These are phyloP conservation scores for Neoscelio sp. DNA, from an alignment of 2,888 invertebrate species.

Conservation along the genomic window DNA sequence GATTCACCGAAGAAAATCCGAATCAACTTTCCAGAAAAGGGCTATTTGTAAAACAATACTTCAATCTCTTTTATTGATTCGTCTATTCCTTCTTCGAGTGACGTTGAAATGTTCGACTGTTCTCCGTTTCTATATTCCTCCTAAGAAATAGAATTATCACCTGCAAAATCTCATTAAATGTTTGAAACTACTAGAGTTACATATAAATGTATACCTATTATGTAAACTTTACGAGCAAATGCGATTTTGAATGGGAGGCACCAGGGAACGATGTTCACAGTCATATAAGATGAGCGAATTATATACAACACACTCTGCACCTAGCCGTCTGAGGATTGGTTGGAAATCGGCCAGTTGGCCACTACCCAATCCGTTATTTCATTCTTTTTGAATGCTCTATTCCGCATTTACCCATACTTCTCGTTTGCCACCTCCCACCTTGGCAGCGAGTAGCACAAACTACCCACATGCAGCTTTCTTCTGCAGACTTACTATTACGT, in stretches of 20 bases:
- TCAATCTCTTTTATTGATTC: too few relatives aligned
- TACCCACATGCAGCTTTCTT: slow-evolving; percentile 53
- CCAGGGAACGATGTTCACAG: slow-evolving; percentile 64
- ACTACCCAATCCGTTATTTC: slow-evolving; percentile 82
- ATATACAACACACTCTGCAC: slow-evolving; percentile 77
- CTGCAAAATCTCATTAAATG: slow-evolving; percentile 1
- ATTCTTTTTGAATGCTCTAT: slow-evolving; percentile 81
- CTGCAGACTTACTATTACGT: slow-evolving; percentile 29
- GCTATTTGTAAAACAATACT: too few relatives aligned
- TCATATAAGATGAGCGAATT: slow-evolving; percentile 65
- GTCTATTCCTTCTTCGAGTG: too few relatives aligned
- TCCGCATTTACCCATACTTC: slow-evolving; percentile 70
- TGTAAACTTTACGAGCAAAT: slow-evolving; percentile 66
- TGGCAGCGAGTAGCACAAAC: slow-evolving; percentile 46
- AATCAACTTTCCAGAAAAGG: too few relatives aligned
- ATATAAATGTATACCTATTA: slow-evolving; percentile 11
- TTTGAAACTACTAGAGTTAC: background rate
- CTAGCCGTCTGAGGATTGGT: slow-evolving; percentile 81
- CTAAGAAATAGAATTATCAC: too few relatives aligned
- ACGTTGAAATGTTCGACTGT: too few relatives aligned
- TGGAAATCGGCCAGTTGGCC: slow-evolving; percentile 82
- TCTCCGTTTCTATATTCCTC: too few relatives aligned
- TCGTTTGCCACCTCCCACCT: slow-evolving; percentile 56
- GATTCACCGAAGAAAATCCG: too few relatives aligned
- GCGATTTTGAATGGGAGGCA: slow-evolving; percentile 78